A percentile compares a stretch with the other conserved stretches of the same genome.
These are phyloP conservation scores for Polyodon spathula DNA, from an alignment of 2,113 vertebrate species.

Conservation along the genomic window DNA sequence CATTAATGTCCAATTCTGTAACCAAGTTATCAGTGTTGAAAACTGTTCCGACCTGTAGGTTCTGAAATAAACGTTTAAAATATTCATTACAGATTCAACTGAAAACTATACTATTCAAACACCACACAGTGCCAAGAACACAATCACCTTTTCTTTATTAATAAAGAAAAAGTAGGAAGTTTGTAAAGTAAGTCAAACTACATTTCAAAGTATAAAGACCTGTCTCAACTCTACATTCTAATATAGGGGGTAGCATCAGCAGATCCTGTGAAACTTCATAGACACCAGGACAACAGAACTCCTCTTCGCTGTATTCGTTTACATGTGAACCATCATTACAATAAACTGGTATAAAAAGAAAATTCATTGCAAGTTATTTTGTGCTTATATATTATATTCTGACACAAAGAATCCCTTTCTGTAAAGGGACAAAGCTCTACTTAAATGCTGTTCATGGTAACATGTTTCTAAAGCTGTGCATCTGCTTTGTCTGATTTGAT, in stretches of 20 bases:
- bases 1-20: slow-evolving; percentile 92
- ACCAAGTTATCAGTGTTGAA: slow-evolving; percentile 66
- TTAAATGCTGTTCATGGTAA: too few relatives aligned
- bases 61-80: slow-evolving; percentile 23
- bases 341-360: too few relatives aligned
- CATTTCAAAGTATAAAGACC: neutral
- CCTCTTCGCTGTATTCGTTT: too few relatives aligned
- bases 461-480: too few relatives aligned
- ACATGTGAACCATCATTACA: too few relatives aligned
- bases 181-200: neutral
- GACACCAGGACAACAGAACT: neutral
- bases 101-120: too few relatives aligned
- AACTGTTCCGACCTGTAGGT: slow-evolving; percentile 20
- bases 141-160: too few relatives aligned
- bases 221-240: slow-evolving; percentile 23
- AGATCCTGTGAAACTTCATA: neutral
- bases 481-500: too few relatives aligned
- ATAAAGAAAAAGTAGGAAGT: neutral
- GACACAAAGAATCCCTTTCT: neutral
- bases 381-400: too few relatives aligned
- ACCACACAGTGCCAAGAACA: neutral
- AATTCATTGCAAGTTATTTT: too few relatives aligned
- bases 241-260: neutral
- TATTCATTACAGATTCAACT: too few relatives aligned
- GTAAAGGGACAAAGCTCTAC: too few relatives aligned